Evolutionary conservation across 2,888 invertebrate species (phyloP).

Genomic region (Sisyra nigra): DNA sequence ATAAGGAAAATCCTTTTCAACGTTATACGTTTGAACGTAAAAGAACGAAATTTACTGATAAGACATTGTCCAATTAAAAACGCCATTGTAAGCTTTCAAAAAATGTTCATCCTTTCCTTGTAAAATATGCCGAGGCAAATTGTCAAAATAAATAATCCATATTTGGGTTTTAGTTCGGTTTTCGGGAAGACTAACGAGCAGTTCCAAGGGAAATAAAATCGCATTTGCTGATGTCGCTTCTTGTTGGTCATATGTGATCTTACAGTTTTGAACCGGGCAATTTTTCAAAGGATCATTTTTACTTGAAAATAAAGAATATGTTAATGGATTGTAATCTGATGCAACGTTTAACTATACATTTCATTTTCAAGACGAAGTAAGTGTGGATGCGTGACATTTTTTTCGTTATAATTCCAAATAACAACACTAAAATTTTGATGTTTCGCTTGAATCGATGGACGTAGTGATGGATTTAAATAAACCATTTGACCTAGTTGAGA

Average conservation of each 20-base stretch:
- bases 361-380: slow-evolving; percentile 26
- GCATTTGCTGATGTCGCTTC: slow-evolving; percentile 37
- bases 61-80: slow-evolving; percentile 61
- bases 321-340: background rate
- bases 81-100: slow-evolving; percentile 30
- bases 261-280: slow-evolving; percentile 46
- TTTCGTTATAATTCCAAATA: slow-evolving; percentile 36
- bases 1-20: too few relatives aligned
- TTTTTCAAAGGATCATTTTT: slow-evolving; percentile 35
- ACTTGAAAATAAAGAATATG: slow-evolving; percentile 14
- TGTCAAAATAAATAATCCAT: slow-evolving; percentile 56
- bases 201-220: slow-evolving; percentile 38
- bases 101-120: slow-evolving; percentile 23
- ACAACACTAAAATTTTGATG: slow-evolving; percentile 41
- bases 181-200: slow-evolving; percentile 33
- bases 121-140: slow-evolving; percentile 45
- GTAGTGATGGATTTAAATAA: slow-evolving; percentile 21
- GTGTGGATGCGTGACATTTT: slow-evolving; percentile 31
- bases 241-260: slow-evolving; percentile 37
- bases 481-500: slow-evolving; percentile 28
- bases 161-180: slow-evolving; percentile 30
- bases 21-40: too few relatives aligned
- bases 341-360: slow-evolving; percentile 17
- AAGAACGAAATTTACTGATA: slow-evolving; percentile 39
- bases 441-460: slow-evolving; percentile 17